Percentiles rank a stretch among this genome's conserved stretches.
Conservation (phyloP, 2,113 vertebrate genomes). For the Oxygymnocypris stewartii region DNA sequence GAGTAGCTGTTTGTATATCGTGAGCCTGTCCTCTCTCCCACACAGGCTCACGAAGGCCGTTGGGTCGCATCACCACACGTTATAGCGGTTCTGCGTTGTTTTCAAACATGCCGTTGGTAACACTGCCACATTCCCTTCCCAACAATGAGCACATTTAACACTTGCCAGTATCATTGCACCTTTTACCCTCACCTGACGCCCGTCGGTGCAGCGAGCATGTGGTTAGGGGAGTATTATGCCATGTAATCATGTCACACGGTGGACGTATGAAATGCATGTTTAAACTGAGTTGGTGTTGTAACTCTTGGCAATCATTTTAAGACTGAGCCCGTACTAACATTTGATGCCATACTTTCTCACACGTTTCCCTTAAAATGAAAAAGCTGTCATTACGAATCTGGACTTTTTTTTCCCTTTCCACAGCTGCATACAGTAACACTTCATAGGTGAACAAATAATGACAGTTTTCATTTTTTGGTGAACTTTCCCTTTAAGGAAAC, state of each 20-base stretch:
- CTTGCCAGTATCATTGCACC: constrained; percentile 9
- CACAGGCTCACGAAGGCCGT: background rate
- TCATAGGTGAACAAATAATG: background rate
- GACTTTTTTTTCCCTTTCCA: no score
- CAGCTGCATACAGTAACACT: background rate
- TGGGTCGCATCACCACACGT: background rate
- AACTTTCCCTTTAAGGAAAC: background rate
- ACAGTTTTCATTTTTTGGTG: background rate
- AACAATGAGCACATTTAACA: constrained; percentile 27
- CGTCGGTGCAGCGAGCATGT: background rate
- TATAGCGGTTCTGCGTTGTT: no score
- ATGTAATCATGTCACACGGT: constrained; percentile 68
- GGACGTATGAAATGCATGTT: constrained; percentile 72
- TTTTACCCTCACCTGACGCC: constrained; percentile 24
- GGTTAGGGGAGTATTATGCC: constrained; percentile 56
- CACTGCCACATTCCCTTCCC: constrained; percentile 36
- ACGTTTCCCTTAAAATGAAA: constrained; percentile 41
- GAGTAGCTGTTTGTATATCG: constrained; percentile 23
- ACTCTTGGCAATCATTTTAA: constrained; percentile 70
- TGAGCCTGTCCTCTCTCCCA: constrained; percentile 42
- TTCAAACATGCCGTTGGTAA: constrained; percentile 18
- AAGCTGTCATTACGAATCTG: background rate
- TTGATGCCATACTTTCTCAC: constrained; percentile 65
- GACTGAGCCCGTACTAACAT: constrained; percentile 62
- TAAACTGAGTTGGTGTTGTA: constrained; percentile 61